phyloP scores from a whole-genome alignment of 2,113 vertebrate species.

The Macheiramphus alcinus region DNA sequence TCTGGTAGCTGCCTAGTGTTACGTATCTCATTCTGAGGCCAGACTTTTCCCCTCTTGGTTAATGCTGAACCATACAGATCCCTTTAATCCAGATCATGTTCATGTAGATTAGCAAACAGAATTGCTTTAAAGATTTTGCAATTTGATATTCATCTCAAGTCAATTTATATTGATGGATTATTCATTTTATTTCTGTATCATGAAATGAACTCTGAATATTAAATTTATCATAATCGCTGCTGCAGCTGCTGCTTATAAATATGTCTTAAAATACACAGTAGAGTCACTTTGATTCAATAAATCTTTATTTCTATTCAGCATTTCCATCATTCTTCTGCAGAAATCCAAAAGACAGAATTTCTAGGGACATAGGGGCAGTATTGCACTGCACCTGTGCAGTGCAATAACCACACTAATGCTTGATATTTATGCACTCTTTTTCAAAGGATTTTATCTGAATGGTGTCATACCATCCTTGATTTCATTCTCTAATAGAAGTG shows the following conservation, averaged over 20 bases:
- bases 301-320: slow-evolving; percentile 39
- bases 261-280: slow-evolving; percentile 45
- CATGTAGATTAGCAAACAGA: slow-evolving; percentile 29
- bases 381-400: not conserved
- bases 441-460: not conserved
- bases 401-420: not conserved
- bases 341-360: not conserved
- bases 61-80: slow-evolving; percentile 40
- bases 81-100: slow-evolving; percentile 41
- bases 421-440: not conserved
- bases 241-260: slow-evolving; percentile 64
- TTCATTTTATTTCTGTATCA: slow-evolving; percentile 63
- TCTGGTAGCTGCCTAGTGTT: not conserved
- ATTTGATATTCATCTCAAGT: slow-evolving; percentile 55
- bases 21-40: not conserved
- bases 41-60: not conserved
- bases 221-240: slow-evolving; percentile 50
- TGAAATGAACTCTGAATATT: slow-evolving; percentile 59
- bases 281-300: slow-evolving; percentile 20
- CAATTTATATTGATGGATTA: slow-evolving; percentile 57
- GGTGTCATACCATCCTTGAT: not conserved
- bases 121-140: slow-evolving; percentile 30
- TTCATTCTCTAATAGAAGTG: not conserved
- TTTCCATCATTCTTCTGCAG: slow-evolving; percentile 5
- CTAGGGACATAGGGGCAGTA: not conserved